Evolutionary conservation across 2,113 vertebrate species (phyloP).

Genomic region (Lampris incognitus): DNA sequence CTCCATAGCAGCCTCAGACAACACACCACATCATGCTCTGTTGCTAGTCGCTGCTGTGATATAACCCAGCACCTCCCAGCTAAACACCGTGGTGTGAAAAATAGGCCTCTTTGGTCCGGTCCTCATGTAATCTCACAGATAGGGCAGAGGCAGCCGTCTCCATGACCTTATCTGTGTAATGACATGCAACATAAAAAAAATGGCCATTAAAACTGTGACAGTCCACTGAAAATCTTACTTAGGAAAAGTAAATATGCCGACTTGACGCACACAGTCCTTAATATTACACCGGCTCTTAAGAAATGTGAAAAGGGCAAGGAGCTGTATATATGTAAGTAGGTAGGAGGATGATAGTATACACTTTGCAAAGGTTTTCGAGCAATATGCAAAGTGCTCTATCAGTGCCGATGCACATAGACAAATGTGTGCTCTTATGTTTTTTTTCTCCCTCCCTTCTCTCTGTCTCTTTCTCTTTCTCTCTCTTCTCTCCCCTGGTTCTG

Average conservation of each 20-base stretch:
- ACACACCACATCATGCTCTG: slow-evolving; percentile 25
- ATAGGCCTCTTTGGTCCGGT: slow-evolving; percentile 22
- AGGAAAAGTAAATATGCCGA: slow-evolving; percentile 24
- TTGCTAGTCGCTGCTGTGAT: not conserved
- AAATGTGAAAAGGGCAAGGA: slow-evolving; percentile 36
- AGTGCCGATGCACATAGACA: too few relatives aligned
- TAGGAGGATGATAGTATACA: slow-evolving; percentile 15
- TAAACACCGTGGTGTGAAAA: slow-evolving; percentile 45
- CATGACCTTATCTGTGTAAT: slow-evolving; percentile 6
- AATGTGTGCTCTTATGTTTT: too few relatives aligned
- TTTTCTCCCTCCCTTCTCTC: too few relatives aligned
- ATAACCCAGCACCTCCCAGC: slow-evolving; percentile 30
- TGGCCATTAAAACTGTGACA: slow-evolving; percentile 35
- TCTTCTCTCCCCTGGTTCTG: too few relatives aligned
- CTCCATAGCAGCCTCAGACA: slow-evolving; percentile 56
- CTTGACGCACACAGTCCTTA: slow-evolving; percentile 40
- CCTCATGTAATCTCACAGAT: slow-evolving; percentile 38
- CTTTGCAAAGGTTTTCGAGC: too few relatives aligned
- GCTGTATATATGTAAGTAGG: slow-evolving; percentile 46
- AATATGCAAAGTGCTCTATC: too few relatives aligned
- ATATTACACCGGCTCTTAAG: slow-evolving; percentile 35
- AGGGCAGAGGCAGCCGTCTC: slow-evolving; percentile 5
- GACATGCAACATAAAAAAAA: slow-evolving; percentile 36
- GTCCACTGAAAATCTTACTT: slow-evolving; percentile 42
- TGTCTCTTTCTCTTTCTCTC: too few relatives aligned